Evolutionary conservation across 2,797 vertebrate species (phyloP), one percentile per base, ranked within the genome.

Genomic region (Salarias fasciatus): DNA sequence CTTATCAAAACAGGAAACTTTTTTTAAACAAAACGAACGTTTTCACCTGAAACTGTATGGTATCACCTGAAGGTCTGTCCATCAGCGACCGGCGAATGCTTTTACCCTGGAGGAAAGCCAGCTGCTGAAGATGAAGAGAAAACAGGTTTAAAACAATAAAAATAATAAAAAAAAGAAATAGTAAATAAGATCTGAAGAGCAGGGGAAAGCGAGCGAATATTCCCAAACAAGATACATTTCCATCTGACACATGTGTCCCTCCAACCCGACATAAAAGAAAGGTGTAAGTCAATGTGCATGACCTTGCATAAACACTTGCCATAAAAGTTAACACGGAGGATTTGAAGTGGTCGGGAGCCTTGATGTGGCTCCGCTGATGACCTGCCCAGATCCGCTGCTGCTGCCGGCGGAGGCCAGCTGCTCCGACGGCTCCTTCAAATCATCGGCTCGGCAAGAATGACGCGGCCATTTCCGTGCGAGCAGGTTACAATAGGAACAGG

Each of bases 291-390:
- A 64, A 80, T 89, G 90, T 88, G 84, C 82, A 75, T 92, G 91
- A 93, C 91, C 91, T 75, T 80, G 82, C 83, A 89, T 92, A 93
- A 93, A 93, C 92, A 93, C 91, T 88, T 83, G 85, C 86, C 82
- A 80, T 93, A 91, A 92, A 92, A 89, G 87, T 90, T 87, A 88
- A 88, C 86, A 67, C 79, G 48, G 71, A 82, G 75, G 80, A 89
- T 83, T 90, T 87, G 77, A 87, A 87, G 77, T 65, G 69, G 82
- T 70, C 12, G 73, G 58, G 74, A 60, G 78, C 80, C 81, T 90
- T 90, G 82, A 88, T 79, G 84, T 84, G 82, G 81, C 63, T 71
- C 74, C 38, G 61, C 79, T 91, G 88, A 91, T 85, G 89, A 86
- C 77, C 86, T 88, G 72, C 65, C 53, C 90, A 91, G 90, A 92